Evolutionary conservation across 2,113 vertebrate species (phyloP).

Genomic region (Cephalopterus ornatus): DNA sequence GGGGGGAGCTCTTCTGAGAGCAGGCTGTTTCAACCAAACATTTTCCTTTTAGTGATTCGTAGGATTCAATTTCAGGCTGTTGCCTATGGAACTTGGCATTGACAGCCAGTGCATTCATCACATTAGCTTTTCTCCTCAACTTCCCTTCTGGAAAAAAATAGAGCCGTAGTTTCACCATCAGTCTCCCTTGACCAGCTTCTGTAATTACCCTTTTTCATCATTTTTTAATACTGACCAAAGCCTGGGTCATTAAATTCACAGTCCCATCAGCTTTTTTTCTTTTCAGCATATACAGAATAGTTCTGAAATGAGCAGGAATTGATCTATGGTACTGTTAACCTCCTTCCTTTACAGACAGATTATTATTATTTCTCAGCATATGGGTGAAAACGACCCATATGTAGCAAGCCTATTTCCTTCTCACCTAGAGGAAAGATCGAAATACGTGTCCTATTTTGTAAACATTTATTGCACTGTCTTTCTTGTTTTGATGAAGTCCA

Average conservation of each 20-base stretch:
- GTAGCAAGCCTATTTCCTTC: neutral
- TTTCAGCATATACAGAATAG: neutral
- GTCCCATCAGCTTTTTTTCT: neutral
- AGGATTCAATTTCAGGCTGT: conserved; percentile 35
- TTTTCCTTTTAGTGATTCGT: conserved; percentile 15
- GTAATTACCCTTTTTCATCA: neutral
- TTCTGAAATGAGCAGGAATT: neutral
- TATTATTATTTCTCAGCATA: neutral
- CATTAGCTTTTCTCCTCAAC: neutral
- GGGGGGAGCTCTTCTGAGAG: neutral
- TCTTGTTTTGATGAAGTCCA: neutral
- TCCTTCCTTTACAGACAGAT: neutral
- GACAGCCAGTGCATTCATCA: neutral
- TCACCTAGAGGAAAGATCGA: neutral
- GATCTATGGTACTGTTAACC: neutral
- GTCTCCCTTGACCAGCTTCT: neutral
- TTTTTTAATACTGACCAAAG: neutral
- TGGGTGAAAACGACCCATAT: neutral
- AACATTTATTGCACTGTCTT: neutral
- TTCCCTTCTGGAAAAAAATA: neutral
- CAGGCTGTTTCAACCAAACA: conserved; percentile 20
- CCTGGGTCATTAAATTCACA: neutral
- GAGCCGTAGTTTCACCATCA: neutral
- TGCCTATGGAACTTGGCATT: conserved; percentile 5
- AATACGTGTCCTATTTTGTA: neutral